Conservation (phyloP, 2,888 invertebrate genomes). For the Vandiemenella viatica region DNA sequence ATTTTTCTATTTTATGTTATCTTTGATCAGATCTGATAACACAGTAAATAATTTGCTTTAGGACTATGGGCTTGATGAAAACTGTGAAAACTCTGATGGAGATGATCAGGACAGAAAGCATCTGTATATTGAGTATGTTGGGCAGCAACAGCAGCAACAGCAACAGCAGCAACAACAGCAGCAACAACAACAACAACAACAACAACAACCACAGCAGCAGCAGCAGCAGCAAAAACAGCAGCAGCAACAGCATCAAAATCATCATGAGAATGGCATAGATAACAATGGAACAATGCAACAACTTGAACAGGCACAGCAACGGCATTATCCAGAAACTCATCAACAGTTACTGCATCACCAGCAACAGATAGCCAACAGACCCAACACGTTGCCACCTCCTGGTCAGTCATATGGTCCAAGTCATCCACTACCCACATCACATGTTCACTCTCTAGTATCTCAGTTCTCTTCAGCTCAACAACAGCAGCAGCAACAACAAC, state of each 20-base stretch:
- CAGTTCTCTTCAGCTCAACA: slow-evolving; percentile 15
- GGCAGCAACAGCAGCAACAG: slow-evolving; percentile 12
- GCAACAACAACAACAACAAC: slow-evolving; percentile 16
- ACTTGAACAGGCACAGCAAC: slow-evolving; percentile 14
- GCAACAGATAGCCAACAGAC: slow-evolving; percentile 5
- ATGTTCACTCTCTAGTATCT: slow-evolving; percentile 15
- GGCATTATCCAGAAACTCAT: slow-evolving; percentile 22
- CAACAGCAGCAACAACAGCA: slow-evolving; percentile 25
- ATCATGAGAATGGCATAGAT: no score
- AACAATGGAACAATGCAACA: no score
- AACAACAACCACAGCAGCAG: no score
- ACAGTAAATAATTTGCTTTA: slow-evolving; percentile 24
- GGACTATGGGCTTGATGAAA: slow-evolving; percentile 65
- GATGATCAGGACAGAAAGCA: slow-evolving; percentile 25
- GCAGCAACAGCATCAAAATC: no score
- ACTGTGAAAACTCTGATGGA: slow-evolving; percentile 45
- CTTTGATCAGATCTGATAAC: no score
- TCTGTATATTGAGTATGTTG: slow-evolving; percentile 17
- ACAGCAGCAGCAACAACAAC: slow-evolving; percentile 11
- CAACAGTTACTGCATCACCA: slow-evolving; percentile 11
- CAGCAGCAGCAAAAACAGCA: no score
- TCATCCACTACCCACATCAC: slow-evolving; percentile 13
- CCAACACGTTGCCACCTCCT: not conserved
- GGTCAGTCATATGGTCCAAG: not conserved
- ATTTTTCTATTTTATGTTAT: no score